Conservation (phyloP, 2,797 vertebrate genomes). For the Xiphophorus birchmanni region DNA sequence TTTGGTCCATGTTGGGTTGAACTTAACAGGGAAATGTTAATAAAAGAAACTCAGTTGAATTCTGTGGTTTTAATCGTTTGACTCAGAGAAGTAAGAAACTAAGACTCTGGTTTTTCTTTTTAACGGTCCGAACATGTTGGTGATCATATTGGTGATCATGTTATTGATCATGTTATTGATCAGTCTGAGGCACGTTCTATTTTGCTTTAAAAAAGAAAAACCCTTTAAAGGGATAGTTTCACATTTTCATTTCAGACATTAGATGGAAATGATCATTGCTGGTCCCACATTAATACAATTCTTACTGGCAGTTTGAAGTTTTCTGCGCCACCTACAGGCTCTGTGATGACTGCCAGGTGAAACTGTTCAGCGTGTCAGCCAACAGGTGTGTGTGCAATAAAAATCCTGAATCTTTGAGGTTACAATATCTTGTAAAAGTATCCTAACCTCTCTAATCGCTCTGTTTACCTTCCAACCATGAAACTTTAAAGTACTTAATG, state of each 20-base stretch:
- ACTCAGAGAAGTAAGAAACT: not conserved
- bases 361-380: not conserved
- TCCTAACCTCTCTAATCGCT: not conserved
- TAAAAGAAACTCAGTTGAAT: not conserved
- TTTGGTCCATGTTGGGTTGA: slow-evolving; percentile 1
- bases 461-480: not conserved
- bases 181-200: not conserved
- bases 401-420: not conserved
- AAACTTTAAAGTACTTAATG: not conserved
- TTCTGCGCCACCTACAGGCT: not conserved
- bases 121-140: not conserved
- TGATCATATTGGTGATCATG: not conserved
- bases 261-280: not conserved
- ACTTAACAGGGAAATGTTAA: not conserved
- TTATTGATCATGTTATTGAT: not conserved
- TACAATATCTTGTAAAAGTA: not conserved
- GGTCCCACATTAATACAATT: not conserved
- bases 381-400: not conserved
- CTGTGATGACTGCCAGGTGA: not conserved
- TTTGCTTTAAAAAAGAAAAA: not conserved
- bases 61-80: not conserved
- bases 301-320: not conserved
- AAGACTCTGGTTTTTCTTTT: not conserved
- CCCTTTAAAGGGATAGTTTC: not conserved
- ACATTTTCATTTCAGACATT: not conserved